Evolutionary conservation across 1,140 invertebrate species (phyloP), one percentile per base, ranked within the genome.

Genomic region (Lordiphosa mommai): DNA sequence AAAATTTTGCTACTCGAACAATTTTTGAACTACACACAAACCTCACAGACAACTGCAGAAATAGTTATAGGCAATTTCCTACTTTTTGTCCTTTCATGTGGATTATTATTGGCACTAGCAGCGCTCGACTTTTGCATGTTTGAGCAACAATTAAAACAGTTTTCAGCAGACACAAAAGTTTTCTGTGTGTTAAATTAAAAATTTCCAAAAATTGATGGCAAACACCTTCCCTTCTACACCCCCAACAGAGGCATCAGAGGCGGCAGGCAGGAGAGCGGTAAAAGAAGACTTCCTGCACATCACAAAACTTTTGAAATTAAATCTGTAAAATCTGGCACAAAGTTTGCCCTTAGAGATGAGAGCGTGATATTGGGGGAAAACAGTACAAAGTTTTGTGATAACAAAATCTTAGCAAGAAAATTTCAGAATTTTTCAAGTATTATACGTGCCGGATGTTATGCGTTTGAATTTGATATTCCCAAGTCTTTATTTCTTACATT

Each of bases 91-190:
- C 64, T 68, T 55, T 68, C 65, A 68, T 68, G 65, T 60, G 56
- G 41, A 69, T 68, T 69, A 69, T 69, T 57, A 53, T 71, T 67
- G 63, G 65, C 63, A 44, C 58, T 67, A 58, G 63, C 61, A 63
- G 16, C 33, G 4, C 10, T 61, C 34, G 37, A 10, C 29, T 34
- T 50, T 67, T 34, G 59, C 34, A 13, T 34, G 29, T 57, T 55
- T 30, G 29, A 70, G 47, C 60, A 82, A 60, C 76, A 80, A 80
- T 80, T 80, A 82, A 80, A 80, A 71, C 66, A 76, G 82, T 82
- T 80, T 80, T 61, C 34, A 82, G 53, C 52, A 66, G 57, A 80
- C 20, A 76, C 33, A 4, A 16, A 47, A 30, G 44, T 46, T 17
- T 36, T 41, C 44, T 36, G 16, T 47, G 47, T 64, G 63, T 70